Evolutionary conservation across 2,888 invertebrate genomes (phyloP), one percentile per base, ranked within the genome.

Genomic region (Elysia crispata): DNA sequence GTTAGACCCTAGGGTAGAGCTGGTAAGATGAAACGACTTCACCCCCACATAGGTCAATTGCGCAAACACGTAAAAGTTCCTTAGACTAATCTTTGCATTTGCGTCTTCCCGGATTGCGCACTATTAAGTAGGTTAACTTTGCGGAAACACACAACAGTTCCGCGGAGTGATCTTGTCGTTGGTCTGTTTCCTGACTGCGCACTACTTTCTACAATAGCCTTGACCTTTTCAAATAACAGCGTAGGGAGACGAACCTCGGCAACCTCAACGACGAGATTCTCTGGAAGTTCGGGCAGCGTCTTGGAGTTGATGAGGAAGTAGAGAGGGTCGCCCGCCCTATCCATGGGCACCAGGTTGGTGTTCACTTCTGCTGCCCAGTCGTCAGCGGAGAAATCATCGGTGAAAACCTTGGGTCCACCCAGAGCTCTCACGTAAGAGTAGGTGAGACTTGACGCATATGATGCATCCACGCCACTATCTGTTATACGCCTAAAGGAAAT

Each of bases 271-370:
- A 70, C 72, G 13, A 28, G 70, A 25, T 57, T 62, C 28, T 33
- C 50, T 20, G 89, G 87, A 6, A 89, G 72, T n/a, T 88, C 87
- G 0, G 89, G 87, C 1, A 90, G 84, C 5, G 81, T 82, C 18
- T 76, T 76, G 0, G 83, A 77, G 15, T 84, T 87, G 33, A 90
- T 85, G n/a, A 86, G 66, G 82, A 84, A 87, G 76, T 85, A 86
- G 0, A 89, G 72, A 0, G 89, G 90, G 75, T 89, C 89, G 0
- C 89, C 90, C 1, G 84, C 76, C 54, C 87, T 82, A 81, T 90
- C 88, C 57, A 90, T 78, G 0, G 88, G 86, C 5, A 89, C 89
- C 74, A 89, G 81, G 62, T 88, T 85, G 15, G 83, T 85, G 28
- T 84, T 85, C 20, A 88, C 76, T 30, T 31, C 76, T 0, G 25